These are phyloP conservation scores for Hydrolagus colliei DNA, from an alignment of 2,797 vertebrate species.

Conservation along the genomic window DNA sequence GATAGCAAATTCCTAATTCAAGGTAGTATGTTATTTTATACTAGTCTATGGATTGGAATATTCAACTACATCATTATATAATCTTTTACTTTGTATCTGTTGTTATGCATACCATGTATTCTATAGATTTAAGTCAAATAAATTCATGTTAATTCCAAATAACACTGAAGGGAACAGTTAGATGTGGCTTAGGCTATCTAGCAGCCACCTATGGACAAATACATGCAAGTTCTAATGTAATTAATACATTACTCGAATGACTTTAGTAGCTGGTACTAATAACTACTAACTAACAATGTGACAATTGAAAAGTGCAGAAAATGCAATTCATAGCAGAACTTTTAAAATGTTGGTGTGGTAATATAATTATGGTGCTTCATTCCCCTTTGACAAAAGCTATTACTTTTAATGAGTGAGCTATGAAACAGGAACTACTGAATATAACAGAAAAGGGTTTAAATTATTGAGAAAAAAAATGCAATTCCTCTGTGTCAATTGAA, in stretches of 20 bases:
- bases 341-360: not conserved
- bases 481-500: slow-evolving; percentile 33
- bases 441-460: slow-evolving; percentile 6
- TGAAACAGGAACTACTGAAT: not conserved
- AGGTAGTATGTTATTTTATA: not conserved
- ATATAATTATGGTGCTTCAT: slow-evolving; percentile 19
- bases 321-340: slow-evolving; percentile 6
- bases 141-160: not conserved
- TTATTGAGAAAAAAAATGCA: not conserved
- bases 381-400: not conserved
- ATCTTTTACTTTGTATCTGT: no score
- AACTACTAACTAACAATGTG: slow-evolving; percentile 17
- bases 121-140: not conserved
- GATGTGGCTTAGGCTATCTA: not conserved
- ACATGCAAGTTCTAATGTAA: slow-evolving; percentile 14
- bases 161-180: not conserved
- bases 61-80: no score
- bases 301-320: slow-evolving; percentile 19
- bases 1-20: not conserved
- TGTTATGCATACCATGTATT: no score
- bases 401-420: slow-evolving; percentile 2
- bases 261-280: not conserved
- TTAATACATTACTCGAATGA: not conserved
- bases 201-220: not conserved
- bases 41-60: not conserved